Percentiles rank a stretch among this genome's conserved stretches.
These are phyloP conservation scores for Sylvietta virens DNA, from an alignment of 2,113 vertebrate species.

Conservation along the genomic window DNA sequence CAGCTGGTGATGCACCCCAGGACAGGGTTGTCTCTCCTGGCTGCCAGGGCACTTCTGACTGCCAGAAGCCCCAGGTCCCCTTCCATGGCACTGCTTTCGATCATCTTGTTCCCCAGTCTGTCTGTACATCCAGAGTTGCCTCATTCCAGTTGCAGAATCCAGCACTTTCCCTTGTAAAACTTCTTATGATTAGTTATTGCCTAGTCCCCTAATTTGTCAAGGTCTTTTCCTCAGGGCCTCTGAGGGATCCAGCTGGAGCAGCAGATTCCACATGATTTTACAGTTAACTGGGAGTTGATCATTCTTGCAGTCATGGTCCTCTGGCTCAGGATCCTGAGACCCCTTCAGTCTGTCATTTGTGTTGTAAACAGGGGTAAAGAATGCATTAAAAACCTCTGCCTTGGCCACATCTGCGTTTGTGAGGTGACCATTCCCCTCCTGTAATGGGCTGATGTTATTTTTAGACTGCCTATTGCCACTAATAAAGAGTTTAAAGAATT, in stretches of 20 bases:
- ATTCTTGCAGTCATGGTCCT: background rate
- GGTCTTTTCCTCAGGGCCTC: background rate
- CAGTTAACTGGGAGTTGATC: background rate
- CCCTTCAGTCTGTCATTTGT: background rate
- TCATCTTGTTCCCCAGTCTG: background rate
- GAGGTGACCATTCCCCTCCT: background rate
- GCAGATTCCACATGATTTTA: background rate
- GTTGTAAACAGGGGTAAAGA: background rate
- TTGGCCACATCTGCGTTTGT: background rate
- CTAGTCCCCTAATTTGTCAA: too few relatives aligned
- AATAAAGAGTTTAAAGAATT: background rate
- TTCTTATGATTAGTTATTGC: background rate
- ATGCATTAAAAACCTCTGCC: background rate
- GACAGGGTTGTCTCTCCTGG: background rate
- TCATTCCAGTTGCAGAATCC: too few relatives aligned
- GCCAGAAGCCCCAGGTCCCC: background rate
- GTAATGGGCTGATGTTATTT: background rate
- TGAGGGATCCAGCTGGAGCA: background rate
- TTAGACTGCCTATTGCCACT: background rate
- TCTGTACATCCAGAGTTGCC: background rate
- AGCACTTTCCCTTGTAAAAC: background rate
- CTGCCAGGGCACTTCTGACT: background rate
- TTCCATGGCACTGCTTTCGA: background rate
- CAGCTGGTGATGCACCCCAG: accelerated
- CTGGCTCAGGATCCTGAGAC: background rate